Percentiles rank a stretch among this genome's conserved stretches.
Conservation (phyloP, 2,797 vertebrate genomes). For the Myotis pilosus region DNA sequence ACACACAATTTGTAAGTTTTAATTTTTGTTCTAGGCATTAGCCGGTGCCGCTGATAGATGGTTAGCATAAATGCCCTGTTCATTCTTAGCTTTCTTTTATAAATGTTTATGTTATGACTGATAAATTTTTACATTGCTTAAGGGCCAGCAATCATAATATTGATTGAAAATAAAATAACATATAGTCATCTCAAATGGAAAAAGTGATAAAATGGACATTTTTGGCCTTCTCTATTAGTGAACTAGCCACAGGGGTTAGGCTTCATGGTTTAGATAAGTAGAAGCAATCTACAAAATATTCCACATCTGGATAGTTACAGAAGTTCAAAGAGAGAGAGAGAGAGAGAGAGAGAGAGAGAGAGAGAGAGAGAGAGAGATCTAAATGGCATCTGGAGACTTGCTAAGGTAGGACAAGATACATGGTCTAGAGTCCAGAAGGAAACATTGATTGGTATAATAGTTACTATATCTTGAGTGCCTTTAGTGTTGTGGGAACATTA, state of each 20-base stretch:
- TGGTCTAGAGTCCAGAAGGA: not conserved
- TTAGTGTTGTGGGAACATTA: not conserved
- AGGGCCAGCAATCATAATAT: constrained; percentile 20
- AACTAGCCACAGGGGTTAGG: not conserved
- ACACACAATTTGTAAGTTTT: constrained; percentile 44
- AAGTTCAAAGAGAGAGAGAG: not conserved
- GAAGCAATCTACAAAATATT: constrained; percentile 38
- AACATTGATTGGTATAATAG: not conserved
- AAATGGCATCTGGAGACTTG: not conserved
- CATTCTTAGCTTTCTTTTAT: constrained; percentile 30
- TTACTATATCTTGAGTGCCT: not conserved
- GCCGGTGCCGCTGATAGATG: not conserved
- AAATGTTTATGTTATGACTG: constrained; percentile 46
- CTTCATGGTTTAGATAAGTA: constrained; percentile 39
- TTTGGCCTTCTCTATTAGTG: constrained; percentile 32
- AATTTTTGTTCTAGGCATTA: constrained; percentile 30
- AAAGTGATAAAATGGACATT: not conserved
- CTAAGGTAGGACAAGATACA: not conserved
- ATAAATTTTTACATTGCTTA: constrained; percentile 44
- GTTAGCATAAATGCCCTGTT: constrained; percentile 42
- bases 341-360: not conserved
- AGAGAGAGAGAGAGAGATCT: not conserved
- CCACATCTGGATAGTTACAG: not conserved
- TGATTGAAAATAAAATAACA: constrained; percentile 53
- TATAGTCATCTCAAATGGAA: constrained; percentile 22